Evolutionary conservation across 2,888 invertebrate genomes (phyloP), one percentile per base, ranked within the genome.

Genomic region (Andrena praecox): DNA sequence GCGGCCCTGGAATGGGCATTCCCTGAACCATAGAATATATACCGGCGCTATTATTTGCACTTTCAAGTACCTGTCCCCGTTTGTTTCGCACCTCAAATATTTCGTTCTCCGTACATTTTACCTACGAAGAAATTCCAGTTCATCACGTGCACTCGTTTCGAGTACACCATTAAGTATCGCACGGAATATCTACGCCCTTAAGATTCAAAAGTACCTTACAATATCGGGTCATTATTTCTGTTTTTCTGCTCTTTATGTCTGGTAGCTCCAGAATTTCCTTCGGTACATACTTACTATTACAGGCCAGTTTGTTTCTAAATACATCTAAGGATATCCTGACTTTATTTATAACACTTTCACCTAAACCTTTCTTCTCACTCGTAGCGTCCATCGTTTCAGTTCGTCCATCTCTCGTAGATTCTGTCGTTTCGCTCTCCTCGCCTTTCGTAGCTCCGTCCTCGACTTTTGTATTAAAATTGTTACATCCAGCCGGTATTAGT

Each of bases 11-110:
- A 42, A 94, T 91, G 3, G 95, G 95, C 42, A 95, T 86, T 12
- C 94, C 94, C 93, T 95, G 95, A 20, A 93, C 56, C 87, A 95
- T 93, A 0, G 95, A 95, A 91, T 95, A 96, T 74, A 96, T 94
- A n/a, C 96, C 96, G 2, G 95, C 96, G 29, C 95, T 95, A 91
- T 96, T 96, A 89, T 96, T 96, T 0, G 95, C 96, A 77, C 91
- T 93, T 93, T 96, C 96, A 50, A 96, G 88, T 62, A 96, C 87
- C 3, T 94, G 93, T 1, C 96, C 95, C 64, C 93, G 90, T 90
- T 94, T 92, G 91, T 96, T 95, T 82, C 94, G 92, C 27, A 95
- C 94, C 90, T 95, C 94, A 89, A 96, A 96, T 73, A 96, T 89
- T 42, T 92, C 86, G 42, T 94, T 92, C 74, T 92, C 92, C 2